Conservation (phyloP, 2,797 vertebrate species). For the Arvicola amphibius region DNA sequence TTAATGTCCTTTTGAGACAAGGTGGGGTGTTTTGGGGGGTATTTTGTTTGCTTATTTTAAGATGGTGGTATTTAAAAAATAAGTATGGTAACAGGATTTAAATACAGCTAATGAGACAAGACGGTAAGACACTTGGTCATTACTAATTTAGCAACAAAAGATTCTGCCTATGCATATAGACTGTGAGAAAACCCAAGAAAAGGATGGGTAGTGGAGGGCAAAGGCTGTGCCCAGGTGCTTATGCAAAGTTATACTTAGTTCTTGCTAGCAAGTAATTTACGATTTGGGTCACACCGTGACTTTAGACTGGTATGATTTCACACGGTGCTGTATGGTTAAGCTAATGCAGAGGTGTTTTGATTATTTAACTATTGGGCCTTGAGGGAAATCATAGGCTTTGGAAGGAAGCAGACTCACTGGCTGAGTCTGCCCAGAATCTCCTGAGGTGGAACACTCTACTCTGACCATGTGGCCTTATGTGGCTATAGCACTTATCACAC, state of each 20-base stretch:
- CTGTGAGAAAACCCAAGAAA: not conserved
- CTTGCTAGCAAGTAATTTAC: not conserved
- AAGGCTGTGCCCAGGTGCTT: not conserved
- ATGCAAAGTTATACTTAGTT: not conserved
- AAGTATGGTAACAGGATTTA: constrained; percentile 18
- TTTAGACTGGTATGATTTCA: not conserved
- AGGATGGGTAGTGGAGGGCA: not conserved
- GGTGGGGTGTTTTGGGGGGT: not conserved
- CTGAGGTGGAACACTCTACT: not conserved
- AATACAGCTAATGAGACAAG: constrained; percentile 19
- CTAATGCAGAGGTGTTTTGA: not conserved
- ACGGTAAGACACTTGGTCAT: not conserved
- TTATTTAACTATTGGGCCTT: constrained; percentile 19
- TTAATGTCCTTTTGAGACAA: constrained; percentile 23
- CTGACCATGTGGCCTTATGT: not conserved
- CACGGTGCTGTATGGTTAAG: not conserved
- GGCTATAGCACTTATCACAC: constrained; percentile 80
- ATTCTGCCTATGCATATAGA: not conserved
- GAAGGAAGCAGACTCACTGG: not conserved
- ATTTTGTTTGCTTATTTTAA: not conserved
- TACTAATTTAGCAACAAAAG: not conserved
- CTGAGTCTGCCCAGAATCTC: not conserved
- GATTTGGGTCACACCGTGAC: not conserved
- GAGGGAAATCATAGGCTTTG: constrained; percentile 49
- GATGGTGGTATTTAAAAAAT: not conserved